These are phyloP conservation scores for Scyliorhinus canicula DNA, from an alignment of 2,797 vertebrate genomes.

Conservation along the genomic window DNA sequence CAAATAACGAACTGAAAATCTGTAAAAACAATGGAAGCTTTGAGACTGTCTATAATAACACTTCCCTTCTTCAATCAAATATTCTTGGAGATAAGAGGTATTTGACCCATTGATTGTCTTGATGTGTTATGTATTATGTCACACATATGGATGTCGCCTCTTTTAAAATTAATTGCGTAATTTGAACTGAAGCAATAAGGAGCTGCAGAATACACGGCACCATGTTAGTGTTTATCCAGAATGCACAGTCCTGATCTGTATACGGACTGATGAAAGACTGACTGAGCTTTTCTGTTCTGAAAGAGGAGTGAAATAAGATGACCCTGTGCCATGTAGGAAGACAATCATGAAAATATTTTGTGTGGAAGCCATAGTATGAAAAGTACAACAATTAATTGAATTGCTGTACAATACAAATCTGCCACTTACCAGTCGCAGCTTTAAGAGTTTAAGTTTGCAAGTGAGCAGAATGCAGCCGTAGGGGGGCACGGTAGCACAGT, in stretches of 20 bases:
- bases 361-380: background rate
- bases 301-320: background rate
- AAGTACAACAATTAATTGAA: slow-evolving; percentile 14
- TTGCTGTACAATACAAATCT: background rate
- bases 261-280: background rate
- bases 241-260: background rate
- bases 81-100: background rate
- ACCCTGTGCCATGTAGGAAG: background rate
- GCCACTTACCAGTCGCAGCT: background rate
- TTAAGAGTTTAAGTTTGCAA: background rate
- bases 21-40: background rate
- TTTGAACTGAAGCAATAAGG: slow-evolving; percentile 15
- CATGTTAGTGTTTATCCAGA: slow-evolving; percentile 24
- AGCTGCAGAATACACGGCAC: background rate
- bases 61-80: slow-evolving; percentile 9
- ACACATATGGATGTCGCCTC: background rate
- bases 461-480: background rate
- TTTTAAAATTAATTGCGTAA: slow-evolving; percentile 17
- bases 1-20: slow-evolving; percentile 4
- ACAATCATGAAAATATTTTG: background rate
- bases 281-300: background rate
- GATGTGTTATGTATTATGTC: slow-evolving; percentile 17
- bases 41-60: background rate
- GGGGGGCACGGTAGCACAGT: background rate
- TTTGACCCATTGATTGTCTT: slow-evolving; percentile 2